Conservation (phyloP, 1,140 invertebrate species). For the Bombus turneri region DNA sequence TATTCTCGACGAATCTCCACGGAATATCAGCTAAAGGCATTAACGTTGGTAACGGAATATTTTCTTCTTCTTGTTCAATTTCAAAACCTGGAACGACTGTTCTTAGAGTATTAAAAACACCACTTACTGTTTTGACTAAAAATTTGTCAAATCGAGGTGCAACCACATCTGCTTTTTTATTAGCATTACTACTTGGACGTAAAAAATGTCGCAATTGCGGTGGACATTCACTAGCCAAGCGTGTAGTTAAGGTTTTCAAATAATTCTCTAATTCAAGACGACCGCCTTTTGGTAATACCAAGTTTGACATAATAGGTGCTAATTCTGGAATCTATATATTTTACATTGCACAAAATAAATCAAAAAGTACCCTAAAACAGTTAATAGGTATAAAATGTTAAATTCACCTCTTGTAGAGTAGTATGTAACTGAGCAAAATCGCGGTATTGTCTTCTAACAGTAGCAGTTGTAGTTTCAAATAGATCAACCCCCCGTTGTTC, state of each 20-base stretch:
- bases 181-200: constrained; percentile 72
- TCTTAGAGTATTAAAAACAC: constrained; percentile 78
- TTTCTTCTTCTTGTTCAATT: constrained; percentile 77
- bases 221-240: constrained; percentile 74
- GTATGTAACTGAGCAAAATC: constrained; percentile 77
- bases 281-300: constrained; percentile 77
- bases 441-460: constrained; percentile 76
- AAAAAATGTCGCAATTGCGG: constrained; percentile 76
- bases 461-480: constrained; percentile 78
- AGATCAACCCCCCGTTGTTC: constrained; percentile 77
- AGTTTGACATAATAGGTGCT: constrained; percentile 70
- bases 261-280: constrained; percentile 77
- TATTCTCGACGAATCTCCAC: constrained; percentile 78
- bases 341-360: neutral
- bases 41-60: constrained; percentile 70
- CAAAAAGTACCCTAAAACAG: constrained; percentile 19
- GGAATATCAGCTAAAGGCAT: constrained; percentile 79
- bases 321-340: constrained; percentile 68
- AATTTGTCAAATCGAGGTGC: constrained; percentile 77
- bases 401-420: constrained; percentile 73
- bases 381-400: neutral
- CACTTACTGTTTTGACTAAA: constrained; percentile 78
- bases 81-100: constrained; percentile 80
- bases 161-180: constrained; percentile 77
- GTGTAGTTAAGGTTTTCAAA: constrained; percentile 73